phyloP scores from a whole-genome alignment of 2,888 invertebrate genomes.

The Cheilosia scutellata region DNA sequence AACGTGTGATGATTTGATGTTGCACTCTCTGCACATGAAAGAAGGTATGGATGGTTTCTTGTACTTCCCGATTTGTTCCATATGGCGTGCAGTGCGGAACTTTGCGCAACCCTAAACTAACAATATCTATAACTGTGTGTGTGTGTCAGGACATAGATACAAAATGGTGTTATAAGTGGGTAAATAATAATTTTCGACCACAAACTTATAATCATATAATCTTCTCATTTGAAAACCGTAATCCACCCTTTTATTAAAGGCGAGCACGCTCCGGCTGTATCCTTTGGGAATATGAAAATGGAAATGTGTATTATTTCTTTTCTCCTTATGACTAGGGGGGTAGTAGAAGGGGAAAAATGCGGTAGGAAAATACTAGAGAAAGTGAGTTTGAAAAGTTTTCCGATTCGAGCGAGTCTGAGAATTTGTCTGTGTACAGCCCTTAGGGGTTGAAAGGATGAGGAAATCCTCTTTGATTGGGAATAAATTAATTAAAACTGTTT shows the following conservation, averaged over 20 bases:
- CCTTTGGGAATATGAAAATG: slow-evolving; percentile 47
- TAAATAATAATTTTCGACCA: slow-evolving; percentile 73
- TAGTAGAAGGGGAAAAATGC: slow-evolving; percentile 6
- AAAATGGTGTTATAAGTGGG: slow-evolving; percentile 62
- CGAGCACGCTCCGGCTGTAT: slow-evolving; percentile 5
- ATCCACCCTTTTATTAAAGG: slow-evolving; percentile 63
- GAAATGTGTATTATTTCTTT: slow-evolving; percentile 1
- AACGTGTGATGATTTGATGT: not conserved
- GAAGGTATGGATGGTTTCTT: not conserved
- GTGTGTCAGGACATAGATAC: not conserved
- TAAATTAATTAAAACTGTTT: slow-evolving; percentile 74
- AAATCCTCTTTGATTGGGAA: slow-evolving; percentile 69
- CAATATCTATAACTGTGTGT: not conserved
- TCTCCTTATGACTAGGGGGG: not conserved
- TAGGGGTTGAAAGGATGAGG: slow-evolving; percentile 29
- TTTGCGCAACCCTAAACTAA: not conserved
- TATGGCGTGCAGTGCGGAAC: not conserved
- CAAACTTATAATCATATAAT: slow-evolving; percentile 74
- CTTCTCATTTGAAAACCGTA: slow-evolving; percentile 70
- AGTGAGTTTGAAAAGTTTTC: slow-evolving; percentile 61
- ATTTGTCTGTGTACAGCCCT: slow-evolving; percentile 24
- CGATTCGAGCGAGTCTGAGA: slow-evolving; percentile 32
- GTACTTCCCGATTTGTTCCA: not conserved
- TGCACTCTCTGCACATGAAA: slow-evolving; percentile 10
- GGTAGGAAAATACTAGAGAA: slow-evolving; percentile 30